These are phyloP conservation scores for Trachurus trachurus DNA, from an alignment of 2,797 vertebrate species.

Conservation along the genomic window DNA sequence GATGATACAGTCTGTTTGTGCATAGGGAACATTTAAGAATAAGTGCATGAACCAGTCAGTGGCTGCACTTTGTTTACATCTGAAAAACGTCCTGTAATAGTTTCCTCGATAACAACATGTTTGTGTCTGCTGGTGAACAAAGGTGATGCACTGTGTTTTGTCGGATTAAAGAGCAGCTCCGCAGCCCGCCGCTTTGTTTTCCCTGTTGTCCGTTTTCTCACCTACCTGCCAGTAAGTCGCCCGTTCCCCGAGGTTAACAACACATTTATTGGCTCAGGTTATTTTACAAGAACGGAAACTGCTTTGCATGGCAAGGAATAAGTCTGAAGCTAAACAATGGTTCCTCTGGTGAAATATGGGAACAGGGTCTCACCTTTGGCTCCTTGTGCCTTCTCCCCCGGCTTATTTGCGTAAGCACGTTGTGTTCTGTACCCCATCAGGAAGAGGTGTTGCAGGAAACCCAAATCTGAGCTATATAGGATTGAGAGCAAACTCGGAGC, in stretches of 20 bases:
- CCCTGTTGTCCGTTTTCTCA: constrained; percentile 26
- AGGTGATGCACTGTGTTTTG: constrained; percentile 26
- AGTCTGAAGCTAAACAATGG: constrained; percentile 83
- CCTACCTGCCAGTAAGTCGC: constrained; percentile 61
- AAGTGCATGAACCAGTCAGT: neutral
- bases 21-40: neutral
- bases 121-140: constrained; percentile 34
- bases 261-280: constrained; percentile 76
- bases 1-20: neutral
- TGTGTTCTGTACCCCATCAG: constrained; percentile 81
- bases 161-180: constrained; percentile 4
- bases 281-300: constrained; percentile 78
- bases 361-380: constrained; percentile 85
- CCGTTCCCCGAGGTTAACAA: constrained; percentile 65
- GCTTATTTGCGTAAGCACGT: constrained; percentile 86
- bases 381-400: constrained; percentile 77
- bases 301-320: constrained; percentile 81
- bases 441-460: constrained; percentile 88
- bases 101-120: constrained; percentile 6
- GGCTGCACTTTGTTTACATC: neutral
- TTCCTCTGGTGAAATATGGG: constrained; percentile 84
- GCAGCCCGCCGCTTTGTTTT: constrained; percentile 40
- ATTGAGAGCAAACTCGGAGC: constrained; percentile 72
- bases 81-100: neutral
- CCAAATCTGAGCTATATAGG: constrained; percentile 70